Conservation (phyloP, 2,113 vertebrate species). For the Raja brachyura region DNA sequence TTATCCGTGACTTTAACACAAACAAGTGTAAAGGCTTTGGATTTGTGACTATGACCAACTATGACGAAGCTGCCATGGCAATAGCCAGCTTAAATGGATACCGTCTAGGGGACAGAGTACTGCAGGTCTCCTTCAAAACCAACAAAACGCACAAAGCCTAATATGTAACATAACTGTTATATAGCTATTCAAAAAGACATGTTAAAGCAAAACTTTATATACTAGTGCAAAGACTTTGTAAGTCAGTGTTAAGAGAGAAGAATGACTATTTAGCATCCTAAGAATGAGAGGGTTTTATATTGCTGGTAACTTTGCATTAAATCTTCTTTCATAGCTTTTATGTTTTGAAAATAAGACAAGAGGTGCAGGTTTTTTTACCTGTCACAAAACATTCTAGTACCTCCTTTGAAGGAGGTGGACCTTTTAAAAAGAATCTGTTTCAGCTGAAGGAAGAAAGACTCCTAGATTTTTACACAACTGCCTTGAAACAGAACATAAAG, state of each 20-base stretch:
- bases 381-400: constrained; percentile 75
- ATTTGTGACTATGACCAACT: constrained; percentile 99
- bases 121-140: constrained; percentile 99
- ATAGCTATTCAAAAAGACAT: constrained; percentile 77
- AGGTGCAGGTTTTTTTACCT: constrained; percentile 73
- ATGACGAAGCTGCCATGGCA: constrained; percentile 96
- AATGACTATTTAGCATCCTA: constrained; percentile 77
- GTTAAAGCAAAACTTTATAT: constrained; percentile 65
- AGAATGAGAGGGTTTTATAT: constrained; percentile 73
- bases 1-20: constrained; percentile 98
- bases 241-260: constrained; percentile 81
- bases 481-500: constrained; percentile 71
- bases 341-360: constrained; percentile 76
- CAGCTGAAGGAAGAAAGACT: constrained; percentile 65
- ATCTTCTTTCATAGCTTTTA: constrained; percentile 79
- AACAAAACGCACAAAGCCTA: constrained; percentile 99
- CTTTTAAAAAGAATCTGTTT: constrained; percentile 70
- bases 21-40: constrained; percentile 99
- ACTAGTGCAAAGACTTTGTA: constrained; percentile 80
- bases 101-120: constrained; percentile 90
- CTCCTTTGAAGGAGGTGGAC: constrained; percentile 75
- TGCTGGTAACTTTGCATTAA: constrained; percentile 74
- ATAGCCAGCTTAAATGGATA: constrained; percentile 98
- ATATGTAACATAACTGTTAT: constrained; percentile 58
- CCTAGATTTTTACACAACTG: constrained; percentile 70